phyloP scores from a whole-genome alignment of 2,797 vertebrate species.

The Perodicticus potto region DNA sequence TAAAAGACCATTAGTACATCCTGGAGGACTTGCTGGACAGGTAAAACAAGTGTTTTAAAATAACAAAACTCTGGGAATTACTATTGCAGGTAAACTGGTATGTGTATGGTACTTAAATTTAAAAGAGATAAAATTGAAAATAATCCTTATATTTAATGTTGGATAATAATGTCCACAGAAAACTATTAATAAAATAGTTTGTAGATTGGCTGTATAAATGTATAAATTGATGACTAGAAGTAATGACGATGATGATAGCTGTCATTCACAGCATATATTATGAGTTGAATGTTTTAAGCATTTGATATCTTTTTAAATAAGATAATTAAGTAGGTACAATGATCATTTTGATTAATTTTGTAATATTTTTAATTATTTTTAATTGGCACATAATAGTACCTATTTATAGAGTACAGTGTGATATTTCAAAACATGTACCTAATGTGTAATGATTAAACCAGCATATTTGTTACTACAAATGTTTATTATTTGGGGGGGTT shows the following conservation, averaged over 20 bases:
- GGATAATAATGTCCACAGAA: neutral
- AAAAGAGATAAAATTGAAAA: conserved; percentile 16
- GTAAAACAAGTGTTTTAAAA: neutral
- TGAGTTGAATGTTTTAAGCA: neutral
- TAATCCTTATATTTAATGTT: neutral
- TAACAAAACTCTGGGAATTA: neutral
- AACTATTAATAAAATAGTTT: neutral
- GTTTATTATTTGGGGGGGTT: neutral
- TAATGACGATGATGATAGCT: neutral
- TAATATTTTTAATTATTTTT: neutral
- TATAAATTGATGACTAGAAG: neutral
- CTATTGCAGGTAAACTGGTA: neutral
- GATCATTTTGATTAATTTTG: neutral
- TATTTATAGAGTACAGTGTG: neutral
- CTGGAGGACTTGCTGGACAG: neutral
- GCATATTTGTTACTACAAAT: neutral
- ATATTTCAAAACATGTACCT: neutral
- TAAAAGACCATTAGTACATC: neutral
- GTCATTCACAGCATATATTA: neutral
- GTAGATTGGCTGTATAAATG: neutral
- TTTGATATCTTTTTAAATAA: neutral
- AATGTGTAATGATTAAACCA: neutral
- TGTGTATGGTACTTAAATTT: neutral
- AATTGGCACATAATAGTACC: neutral
- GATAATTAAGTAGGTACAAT: neutral